phyloP scores from a whole-genome alignment of 1,140 invertebrate genomes.

The Panagrolaimus sp. region DNA sequence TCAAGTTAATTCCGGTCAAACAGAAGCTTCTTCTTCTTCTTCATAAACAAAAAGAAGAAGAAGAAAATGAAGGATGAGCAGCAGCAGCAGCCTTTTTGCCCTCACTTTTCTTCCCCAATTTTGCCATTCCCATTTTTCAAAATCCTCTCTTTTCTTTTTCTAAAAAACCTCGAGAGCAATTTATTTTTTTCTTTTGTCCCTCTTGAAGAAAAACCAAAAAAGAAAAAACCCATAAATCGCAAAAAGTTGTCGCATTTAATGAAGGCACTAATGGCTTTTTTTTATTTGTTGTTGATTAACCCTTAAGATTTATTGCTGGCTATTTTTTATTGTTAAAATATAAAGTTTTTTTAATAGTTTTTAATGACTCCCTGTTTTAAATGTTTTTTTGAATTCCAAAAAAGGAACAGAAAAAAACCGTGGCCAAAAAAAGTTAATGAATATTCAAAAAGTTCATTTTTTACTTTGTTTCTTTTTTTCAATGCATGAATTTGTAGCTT shows the following conservation, averaged over 20 bases:
- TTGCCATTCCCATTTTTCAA: not conserved
- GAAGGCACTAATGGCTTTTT: slow-evolving; percentile 14
- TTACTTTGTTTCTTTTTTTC: too few species aligned
- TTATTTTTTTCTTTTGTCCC: not conserved
- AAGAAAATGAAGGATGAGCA: too few species aligned
- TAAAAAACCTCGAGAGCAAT: not conserved
- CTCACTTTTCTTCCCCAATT: not conserved
- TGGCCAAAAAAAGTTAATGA: not conserved
- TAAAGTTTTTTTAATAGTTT: too few species aligned
- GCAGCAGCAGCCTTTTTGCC: not conserved
- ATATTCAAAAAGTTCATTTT: not conserved
- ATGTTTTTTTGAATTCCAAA: too few species aligned
- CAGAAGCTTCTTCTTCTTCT: too few species aligned
- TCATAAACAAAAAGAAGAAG: too few species aligned
- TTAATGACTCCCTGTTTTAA: too few species aligned
- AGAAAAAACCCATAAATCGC: not conserved
- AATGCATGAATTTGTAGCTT: too few species aligned
- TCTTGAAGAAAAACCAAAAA: not conserved
- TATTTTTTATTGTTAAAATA: too few species aligned
- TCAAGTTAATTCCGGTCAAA: slow-evolving; percentile 17
- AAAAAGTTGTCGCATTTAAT: slow-evolving; percentile 14
- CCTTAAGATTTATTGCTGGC: too few species aligned
- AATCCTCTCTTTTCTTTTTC: not conserved
- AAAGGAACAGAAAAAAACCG: not conserved
- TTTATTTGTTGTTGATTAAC: not conserved